Percentiles rank a stretch among this genome's conserved stretches.
These are phyloP conservation scores for Trinorchestia longiramus DNA, from an alignment of 1,140 invertebrate species.

Conservation along the genomic window DNA sequence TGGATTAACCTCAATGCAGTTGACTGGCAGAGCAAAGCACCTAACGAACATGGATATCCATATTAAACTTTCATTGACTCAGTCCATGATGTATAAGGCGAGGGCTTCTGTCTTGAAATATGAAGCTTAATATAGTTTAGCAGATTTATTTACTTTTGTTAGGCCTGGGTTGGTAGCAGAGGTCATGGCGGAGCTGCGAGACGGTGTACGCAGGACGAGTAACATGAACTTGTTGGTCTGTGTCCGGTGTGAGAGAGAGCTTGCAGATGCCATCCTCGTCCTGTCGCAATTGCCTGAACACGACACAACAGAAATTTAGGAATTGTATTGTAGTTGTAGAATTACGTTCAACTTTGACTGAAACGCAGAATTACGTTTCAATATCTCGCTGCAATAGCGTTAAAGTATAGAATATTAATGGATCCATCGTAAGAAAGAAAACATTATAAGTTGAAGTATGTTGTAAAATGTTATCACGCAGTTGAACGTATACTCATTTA, in stretches of 20 bases:
- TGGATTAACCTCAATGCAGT: not conserved
- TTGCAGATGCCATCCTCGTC: not conserved
- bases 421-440: no score
- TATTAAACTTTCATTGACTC: not conserved
- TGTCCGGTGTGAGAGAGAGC: not conserved
- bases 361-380: no score
- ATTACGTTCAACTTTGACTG: no score
- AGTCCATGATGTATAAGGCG: not conserved
- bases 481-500: no score
- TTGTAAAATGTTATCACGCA: no score
- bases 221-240: slow-evolving; percentile 16
- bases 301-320: not conserved
- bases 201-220: slow-evolving; percentile 58
- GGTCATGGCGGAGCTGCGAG: slow-evolving; percentile 21
- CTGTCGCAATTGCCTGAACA: not conserved
- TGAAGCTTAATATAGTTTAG: no score
- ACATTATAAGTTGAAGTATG: no score
- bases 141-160: slow-evolving; percentile 29
- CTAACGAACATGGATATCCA: not conserved
- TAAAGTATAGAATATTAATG: no score
- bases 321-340: no score
- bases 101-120: no score
- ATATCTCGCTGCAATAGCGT: no score
- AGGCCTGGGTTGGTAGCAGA: not conserved
- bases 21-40: not conserved